Evolutionary conservation across 2,888 invertebrate species (phyloP), one percentile per base, ranked within the genome.

Genomic region (Lumbricus terrestris): DNA sequence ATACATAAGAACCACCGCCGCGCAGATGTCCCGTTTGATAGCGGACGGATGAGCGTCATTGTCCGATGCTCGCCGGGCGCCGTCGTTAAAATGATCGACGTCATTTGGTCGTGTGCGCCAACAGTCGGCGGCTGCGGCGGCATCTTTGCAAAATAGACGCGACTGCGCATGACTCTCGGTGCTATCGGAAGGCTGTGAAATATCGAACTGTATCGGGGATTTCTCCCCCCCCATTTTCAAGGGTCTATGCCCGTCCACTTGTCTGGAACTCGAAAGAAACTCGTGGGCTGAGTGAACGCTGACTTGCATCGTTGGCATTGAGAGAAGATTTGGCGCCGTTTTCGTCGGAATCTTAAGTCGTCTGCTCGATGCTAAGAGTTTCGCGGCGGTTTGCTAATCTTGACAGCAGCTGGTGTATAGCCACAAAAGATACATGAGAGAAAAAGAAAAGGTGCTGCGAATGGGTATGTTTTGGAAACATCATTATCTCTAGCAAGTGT

Each of bases 31-130:
- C 69, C n/a, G 29, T n/a, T 69, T 29, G 69, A 69, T 69, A 69
- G n/a, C 69, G 69, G 69, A 69, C n/a, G 69, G 69, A 69, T 69
- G 69, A 69, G 69, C 69, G n/a, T 69, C n/a, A 69, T 69, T 69
- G 69, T 69, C 29, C 29, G 69, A 0, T 69, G 69, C 29, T 29
- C 2, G 69, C 69, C 69, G 23, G 29, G 69, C 69, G 69, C 69
- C 69, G 8, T n/a, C 69, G 69, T 69, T n/a, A 69, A 69, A 69
- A 69, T 69, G 69, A 69, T 69, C 69, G 69, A 69, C 69, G n/a
- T n/a, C n/a, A 11, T 8, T n/a, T 69, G 69, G 29, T n/a, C 69
- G 29, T 15, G n/a, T n/a, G 29, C 69, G n/a, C 69, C 69, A 47
- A 69, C 6, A 69, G 47, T 6, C 47, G 47, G 47, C 23, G 47